Evolutionary conservation across 2,888 invertebrate genomes (phyloP).

Genomic region (Cantharis rufa): DNA sequence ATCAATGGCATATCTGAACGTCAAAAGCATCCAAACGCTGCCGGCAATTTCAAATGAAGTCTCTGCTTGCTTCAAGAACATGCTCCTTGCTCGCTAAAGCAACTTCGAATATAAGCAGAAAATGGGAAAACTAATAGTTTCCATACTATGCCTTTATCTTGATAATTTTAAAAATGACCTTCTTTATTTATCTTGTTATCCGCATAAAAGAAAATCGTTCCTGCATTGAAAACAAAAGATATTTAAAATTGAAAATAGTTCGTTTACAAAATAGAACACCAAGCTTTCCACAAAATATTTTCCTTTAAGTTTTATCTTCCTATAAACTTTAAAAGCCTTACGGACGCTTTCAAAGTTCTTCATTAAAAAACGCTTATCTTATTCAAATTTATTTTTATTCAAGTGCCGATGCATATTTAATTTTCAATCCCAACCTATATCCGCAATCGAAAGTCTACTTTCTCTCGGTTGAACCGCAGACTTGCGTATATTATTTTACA

Average conservation of each 20-base stretch:
- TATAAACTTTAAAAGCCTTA: neutral
- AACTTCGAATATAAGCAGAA: conserved; percentile 28
- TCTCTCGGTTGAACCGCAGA: neutral
- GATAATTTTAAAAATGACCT: conserved; percentile 8
- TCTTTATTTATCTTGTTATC: conserved; percentile 14
- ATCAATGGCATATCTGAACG: conserved; percentile 34
- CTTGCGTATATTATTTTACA: too few relatives aligned
- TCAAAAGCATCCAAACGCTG: conserved; percentile 27
- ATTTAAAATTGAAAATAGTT: conserved; percentile 2
- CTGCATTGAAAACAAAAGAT: neutral
- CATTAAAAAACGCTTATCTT: neutral
- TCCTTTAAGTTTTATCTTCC: neutral
- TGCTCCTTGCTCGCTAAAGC: conserved; percentile 31
- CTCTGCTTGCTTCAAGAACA: conserved; percentile 31
- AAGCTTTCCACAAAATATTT: neutral
- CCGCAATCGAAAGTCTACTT: neutral
- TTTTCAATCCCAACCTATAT: neutral
- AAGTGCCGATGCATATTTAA: neutral
- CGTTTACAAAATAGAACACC: neutral
- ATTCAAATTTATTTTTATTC: neutral
- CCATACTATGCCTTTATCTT: conserved; percentile 19
- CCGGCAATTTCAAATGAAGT: conserved; percentile 33
- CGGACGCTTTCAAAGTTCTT: neutral
- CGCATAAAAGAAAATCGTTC: neutral
- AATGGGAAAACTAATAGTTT: conserved; percentile 35